Evolutionary conservation across 2,888 invertebrate species (phyloP), one percentile per base, ranked within the genome.

Genomic region (Coecobrya sp.): DNA sequence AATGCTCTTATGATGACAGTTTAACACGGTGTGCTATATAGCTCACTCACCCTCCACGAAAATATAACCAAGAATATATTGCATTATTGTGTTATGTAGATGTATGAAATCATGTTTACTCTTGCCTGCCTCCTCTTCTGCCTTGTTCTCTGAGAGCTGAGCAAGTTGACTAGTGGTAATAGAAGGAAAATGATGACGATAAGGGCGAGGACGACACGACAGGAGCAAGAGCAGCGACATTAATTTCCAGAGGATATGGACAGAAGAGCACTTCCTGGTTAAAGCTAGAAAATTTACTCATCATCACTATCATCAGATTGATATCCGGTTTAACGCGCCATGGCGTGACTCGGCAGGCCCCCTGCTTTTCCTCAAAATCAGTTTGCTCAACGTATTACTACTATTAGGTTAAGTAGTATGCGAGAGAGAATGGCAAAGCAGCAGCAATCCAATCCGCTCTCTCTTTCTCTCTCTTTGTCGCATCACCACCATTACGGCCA

Each of bases 191-290:
- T 27, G 65, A 68, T 30, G 73, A 73, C 16, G 73, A 73, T 73
- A 42, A 73, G 73, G 73, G 73, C 73, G 73, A 73, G 42, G 73
- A 19, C 73, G 42, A 27, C 30, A 68, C 68, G 36, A 22, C 68
- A 68, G 68, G n/a, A 68, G 59, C 68, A 68, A 25, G 36, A 68
- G 59, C 59, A 59, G 42, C 42, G 73, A 49, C 85, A 85, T 49
- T 76, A 90, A 84, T 85, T 90, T 90, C 65, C 90, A 85, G 85
- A 86, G 86, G 90, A 86, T 90, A 90, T 90, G 85, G 79, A 79
- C 65, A 90, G 90, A 85, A 79, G 86, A 86, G 85, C 65, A 76
- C 79, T 85, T 90, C 85, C 90, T 85, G 85, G 90, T 86, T 84
- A 73, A 59, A 84, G 73, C 70, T 49, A 84, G 59, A 70, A 90